phyloP scores from a whole-genome alignment of 2,797 vertebrate genomes.

The Peromyscus melanophrys region DNA sequence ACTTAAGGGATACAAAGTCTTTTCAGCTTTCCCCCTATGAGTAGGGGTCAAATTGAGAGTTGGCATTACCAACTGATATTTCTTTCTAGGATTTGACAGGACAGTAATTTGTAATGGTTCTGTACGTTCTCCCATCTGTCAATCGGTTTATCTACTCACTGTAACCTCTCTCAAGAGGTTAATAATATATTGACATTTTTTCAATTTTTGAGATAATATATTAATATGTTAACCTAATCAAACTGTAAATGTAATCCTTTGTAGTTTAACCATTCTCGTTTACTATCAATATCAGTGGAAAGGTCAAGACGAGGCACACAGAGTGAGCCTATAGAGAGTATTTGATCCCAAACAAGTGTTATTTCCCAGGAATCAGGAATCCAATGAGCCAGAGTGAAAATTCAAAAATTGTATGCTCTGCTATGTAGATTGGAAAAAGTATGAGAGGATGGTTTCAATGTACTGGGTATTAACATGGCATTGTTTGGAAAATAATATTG shows the following conservation, averaged over 20 bases:
- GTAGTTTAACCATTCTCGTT: neutral
- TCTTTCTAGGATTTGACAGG: neutral
- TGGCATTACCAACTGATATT: neutral
- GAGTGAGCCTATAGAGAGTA: neutral
- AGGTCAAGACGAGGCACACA: neutral
- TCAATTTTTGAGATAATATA: neutral
- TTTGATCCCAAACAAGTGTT: neutral
- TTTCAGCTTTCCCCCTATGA: neutral
- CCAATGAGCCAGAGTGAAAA: neutral
- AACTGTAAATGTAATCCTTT: neutral
- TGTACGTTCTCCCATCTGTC: neutral
- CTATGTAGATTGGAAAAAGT: neutral
- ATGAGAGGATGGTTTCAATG: neutral
- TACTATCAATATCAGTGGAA: neutral
- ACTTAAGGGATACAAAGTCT: neutral
- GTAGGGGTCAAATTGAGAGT: neutral
- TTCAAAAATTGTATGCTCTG: neutral
- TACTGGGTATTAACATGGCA: neutral
- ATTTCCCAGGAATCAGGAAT: neutral
- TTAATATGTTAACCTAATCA: neutral
- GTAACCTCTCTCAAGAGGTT: rapidly evolving
- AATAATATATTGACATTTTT: neutral
- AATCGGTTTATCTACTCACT: neutral
- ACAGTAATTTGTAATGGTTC: neutral
- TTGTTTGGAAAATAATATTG: neutral